Evolutionary conservation across 1,140 invertebrate genomes (phyloP).

Genomic region (Dendrolimus kikuchii): DNA sequence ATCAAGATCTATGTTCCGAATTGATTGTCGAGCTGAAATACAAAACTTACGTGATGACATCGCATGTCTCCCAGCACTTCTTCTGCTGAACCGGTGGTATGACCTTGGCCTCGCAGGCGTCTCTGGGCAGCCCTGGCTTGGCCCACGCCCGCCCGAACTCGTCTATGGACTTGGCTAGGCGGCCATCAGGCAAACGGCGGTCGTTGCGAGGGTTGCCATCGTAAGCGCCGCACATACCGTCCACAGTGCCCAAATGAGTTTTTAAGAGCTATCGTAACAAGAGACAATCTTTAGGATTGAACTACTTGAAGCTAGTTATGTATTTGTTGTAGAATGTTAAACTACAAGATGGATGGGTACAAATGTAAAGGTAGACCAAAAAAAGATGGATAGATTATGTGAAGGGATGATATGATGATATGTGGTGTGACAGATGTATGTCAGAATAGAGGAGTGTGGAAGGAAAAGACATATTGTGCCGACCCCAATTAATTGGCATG

Average conservation of each 20-base stretch:
- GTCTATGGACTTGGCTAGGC: slow-evolving; percentile 72
- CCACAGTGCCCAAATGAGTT: slow-evolving; percentile 75
- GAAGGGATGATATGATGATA: too few relatives aligned
- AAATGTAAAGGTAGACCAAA: too few relatives aligned
- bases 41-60: slow-evolving; percentile 43
- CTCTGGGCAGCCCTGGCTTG: slow-evolving; percentile 70
- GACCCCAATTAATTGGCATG: too few relatives aligned
- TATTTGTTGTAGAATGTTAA: too few relatives aligned
- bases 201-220: slow-evolving; percentile 79
- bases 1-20: too few relatives aligned
- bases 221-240: slow-evolving; percentile 86
- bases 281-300: background rate
- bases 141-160: slow-evolving; percentile 86
- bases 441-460: too few relatives aligned
- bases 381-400: too few relatives aligned
- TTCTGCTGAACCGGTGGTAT: slow-evolving; percentile 75
- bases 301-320: too few relatives aligned
- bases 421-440: too few relatives aligned
- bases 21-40: too few relatives aligned
- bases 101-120: slow-evolving; percentile 72
- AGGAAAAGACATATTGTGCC: too few relatives aligned
- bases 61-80: slow-evolving; percentile 70
- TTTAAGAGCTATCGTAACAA: slow-evolving; percentile 52
- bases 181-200: slow-evolving; percentile 79
- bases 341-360: too few relatives aligned